phyloP scores from a whole-genome alignment of 2,888 invertebrate genomes.

The Phragmatobia fuliginosa region DNA sequence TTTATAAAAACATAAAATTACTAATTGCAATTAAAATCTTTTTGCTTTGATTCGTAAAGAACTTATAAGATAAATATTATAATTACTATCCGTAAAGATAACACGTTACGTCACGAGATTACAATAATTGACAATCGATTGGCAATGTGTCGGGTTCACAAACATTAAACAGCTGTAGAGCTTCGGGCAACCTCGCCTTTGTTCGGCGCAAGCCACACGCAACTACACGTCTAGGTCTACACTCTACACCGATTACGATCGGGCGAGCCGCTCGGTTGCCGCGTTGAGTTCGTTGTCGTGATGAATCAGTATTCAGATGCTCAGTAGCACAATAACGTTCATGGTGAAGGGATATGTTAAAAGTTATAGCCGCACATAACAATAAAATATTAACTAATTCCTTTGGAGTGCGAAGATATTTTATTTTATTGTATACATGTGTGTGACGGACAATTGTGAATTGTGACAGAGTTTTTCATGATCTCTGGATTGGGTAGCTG shows the following conservation, averaged over 20 bases:
- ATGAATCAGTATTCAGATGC: slow-evolving; percentile 54
- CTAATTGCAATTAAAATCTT: background rate
- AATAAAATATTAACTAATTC: slow-evolving; percentile 56
- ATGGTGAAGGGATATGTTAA: slow-evolving; percentile 39
- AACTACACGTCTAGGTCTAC: too few relatives aligned
- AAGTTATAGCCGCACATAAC: slow-evolving; percentile 48
- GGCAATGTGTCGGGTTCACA: slow-evolving; percentile 71
- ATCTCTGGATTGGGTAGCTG: slow-evolving; percentile 56
- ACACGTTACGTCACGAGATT: slow-evolving; percentile 61
- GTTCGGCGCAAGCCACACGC: slow-evolving; percentile 63
- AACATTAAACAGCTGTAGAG: slow-evolving; percentile 83
- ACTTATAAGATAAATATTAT: background rate
- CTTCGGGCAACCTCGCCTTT: slow-evolving; percentile 71
- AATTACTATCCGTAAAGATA: slow-evolving; percentile 8
- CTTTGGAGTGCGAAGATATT: slow-evolving; percentile 60
- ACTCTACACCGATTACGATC: slow-evolving; percentile 53
- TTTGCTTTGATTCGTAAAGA: too few relatives aligned
- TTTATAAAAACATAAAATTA: background rate
- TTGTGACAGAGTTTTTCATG: slow-evolving; percentile 54
- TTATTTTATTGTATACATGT: slow-evolving; percentile 42
- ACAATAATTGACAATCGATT: slow-evolving; percentile 74
- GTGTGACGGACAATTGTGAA: slow-evolving; percentile 57
- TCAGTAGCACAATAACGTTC: slow-evolving; percentile 59
- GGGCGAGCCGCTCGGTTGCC: slow-evolving; percentile 36
- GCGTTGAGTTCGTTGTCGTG: slow-evolving; percentile 61